These are phyloP conservation scores for Corella eumyota DNA, from an alignment of 23 tunicate genomes.

Conservation along the genomic window DNA sequence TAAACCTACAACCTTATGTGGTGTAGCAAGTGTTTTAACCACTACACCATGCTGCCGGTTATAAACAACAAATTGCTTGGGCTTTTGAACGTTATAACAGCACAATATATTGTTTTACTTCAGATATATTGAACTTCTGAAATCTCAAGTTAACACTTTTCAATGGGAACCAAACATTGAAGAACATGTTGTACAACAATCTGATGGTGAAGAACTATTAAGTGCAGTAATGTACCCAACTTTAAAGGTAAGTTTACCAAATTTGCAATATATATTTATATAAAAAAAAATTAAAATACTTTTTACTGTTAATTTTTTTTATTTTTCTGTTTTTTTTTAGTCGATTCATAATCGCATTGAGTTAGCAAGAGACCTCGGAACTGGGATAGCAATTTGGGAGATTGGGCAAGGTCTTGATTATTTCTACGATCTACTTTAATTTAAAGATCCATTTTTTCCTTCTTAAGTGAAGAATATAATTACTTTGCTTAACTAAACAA, in stretches of 20 bases:
- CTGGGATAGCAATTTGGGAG: constrained; percentile 97
- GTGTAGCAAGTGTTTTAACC: no score
- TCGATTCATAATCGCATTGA: constrained; percentile 61
- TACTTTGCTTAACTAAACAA: no score
- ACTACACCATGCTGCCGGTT: no score
- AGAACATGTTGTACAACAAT: constrained; percentile 45
- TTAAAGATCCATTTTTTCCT: not conserved
- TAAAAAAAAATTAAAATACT: no score
- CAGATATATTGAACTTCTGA: constrained; percentile 54
- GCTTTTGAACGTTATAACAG: not conserved
- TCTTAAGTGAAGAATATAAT: no score
- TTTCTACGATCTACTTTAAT: constrained; percentile 83
- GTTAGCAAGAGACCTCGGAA: constrained; percentile 62
- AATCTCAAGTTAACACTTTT: constrained; percentile 13
- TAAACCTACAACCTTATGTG: no score
- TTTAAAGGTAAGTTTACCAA: constrained; percentile 47
- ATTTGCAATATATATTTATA: no score
- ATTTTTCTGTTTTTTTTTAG: constrained; percentile 16
- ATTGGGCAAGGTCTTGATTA: constrained; percentile 98
- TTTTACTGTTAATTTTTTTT: not conserved
- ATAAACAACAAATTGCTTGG: no score
- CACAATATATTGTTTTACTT: no score
- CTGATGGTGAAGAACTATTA: constrained; percentile 4
- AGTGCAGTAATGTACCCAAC: constrained; percentile 52
- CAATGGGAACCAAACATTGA: constrained; percentile 34